Evolutionary conservation across 2,113 vertebrate species (phyloP), one percentile per base, ranked within the genome.

Genomic region (Amphiprion ocellaris): DNA sequence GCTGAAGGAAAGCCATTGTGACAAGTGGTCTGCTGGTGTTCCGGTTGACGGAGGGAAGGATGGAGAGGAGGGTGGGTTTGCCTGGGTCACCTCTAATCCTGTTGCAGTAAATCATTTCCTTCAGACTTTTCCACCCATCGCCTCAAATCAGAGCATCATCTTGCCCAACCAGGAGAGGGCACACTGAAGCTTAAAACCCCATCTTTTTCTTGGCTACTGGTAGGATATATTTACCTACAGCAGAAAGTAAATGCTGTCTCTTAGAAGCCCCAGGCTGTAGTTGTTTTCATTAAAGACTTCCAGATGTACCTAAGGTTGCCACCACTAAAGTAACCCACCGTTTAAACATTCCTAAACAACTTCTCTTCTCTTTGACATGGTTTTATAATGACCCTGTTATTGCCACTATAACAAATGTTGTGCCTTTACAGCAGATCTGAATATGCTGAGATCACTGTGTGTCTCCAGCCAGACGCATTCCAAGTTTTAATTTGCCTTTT

Each of bases 1-100:
- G 10, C 77, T 87, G 87, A 92, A 63, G 60, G 39, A 65, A 80
- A 89, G 78, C 41, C 69, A 16, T 39, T 77, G 80, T 90, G 91
- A 91, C 92, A 90, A 78, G 84, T 60, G 80, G 75, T 83, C 82
- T 87, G 82, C 82, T 81, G 19, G 60, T 67, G 78, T 89, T 89
- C 85, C 72, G 55, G 89, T 2, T 74, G 59, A 88, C 16, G 62
- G 62, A 52, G 55, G 49, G 47, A 16, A 53, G 4, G 12, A 47
- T 19, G 72, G 1, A 54, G 62, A 68, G 64, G 68, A 54, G 64
- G 73, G 75, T 11, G 12, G 49, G 28, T 39, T 62, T 56, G 61
- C 26, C 2, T 41, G 66, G 76, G 72, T 80, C 77, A 82, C 69
- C 76, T 87, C 60, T 86, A 85, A 87, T 83, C 84, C 58, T 52